Percentiles rank a stretch among this genome's conserved stretches.
These are phyloP conservation scores for Eubucco bourcierii DNA, from an alignment of 2,113 vertebrate genomes.

Conservation along the genomic window DNA sequence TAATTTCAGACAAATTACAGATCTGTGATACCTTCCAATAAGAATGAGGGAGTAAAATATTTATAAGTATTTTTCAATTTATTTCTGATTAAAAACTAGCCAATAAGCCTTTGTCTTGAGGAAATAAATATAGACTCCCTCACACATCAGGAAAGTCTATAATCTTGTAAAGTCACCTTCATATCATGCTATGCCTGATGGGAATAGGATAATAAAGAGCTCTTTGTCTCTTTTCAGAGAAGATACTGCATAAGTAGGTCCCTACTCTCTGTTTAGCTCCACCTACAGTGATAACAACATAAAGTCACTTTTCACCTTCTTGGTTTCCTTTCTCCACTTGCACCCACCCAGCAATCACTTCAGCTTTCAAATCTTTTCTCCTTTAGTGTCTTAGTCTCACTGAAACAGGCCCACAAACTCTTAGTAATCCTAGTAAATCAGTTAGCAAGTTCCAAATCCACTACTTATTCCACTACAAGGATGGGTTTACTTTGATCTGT, in stretches of 20 bases:
- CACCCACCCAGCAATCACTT: neutral
- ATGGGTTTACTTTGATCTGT: conserved; percentile 15
- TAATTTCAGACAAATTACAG: neutral
- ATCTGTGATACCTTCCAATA: neutral
- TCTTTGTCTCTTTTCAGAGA: neutral
- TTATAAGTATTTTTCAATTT: neutral
- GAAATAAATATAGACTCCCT: neutral
- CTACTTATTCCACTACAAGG: neutral
- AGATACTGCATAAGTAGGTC: neutral
- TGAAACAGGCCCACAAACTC: neutral
- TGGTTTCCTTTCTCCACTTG: neutral
- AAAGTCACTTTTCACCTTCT: neutral
- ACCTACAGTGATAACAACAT: neutral
- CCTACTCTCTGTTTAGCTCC: neutral
- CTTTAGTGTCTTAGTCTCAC: neutral
- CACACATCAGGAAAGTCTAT: neutral
- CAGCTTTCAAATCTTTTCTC: neutral
- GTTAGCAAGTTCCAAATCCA: neutral
- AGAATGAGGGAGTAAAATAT: neutral
- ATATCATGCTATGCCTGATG: neutral
- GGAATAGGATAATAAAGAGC: neutral
- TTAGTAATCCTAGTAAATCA: neutral
- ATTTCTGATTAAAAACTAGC: neutral
- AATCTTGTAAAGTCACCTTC: neutral
- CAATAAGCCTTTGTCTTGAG: neutral